Evolutionary conservation across 1,140 invertebrate genomes (phyloP).

Genomic region (Dendroctonus valens): DNA sequence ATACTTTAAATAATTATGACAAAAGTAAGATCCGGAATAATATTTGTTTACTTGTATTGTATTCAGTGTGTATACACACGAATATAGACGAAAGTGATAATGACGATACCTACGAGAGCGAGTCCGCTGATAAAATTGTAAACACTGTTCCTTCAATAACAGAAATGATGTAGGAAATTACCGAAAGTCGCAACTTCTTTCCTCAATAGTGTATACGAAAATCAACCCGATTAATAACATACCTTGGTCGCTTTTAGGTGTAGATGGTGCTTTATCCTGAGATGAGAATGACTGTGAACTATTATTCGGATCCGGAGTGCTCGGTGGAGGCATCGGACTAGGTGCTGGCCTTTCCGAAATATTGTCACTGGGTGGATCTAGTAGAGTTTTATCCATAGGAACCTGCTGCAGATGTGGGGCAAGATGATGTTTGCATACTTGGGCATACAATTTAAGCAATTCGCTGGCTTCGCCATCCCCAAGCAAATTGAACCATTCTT

Average conservation of each 20-base stretch:
- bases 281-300: conserved; percentile 23
- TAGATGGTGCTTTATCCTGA: conserved; percentile 52
- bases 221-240: conserved; percentile 16
- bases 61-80: too few relatives aligned
- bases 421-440: conserved; percentile 74
- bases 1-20: background rate
- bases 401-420: conserved; percentile 80
- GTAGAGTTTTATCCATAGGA: conserved; percentile 74
- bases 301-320: conserved; percentile 50
- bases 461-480: conserved; percentile 79
- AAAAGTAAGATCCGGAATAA: too few relatives aligned
- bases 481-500: conserved; percentile 88
- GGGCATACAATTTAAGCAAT: conserved; percentile 83
- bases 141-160: too few relatives aligned
- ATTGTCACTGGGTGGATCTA: conserved; percentile 61
- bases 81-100: too few relatives aligned
- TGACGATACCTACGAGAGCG: too few relatives aligned
- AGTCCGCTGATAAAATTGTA: too few relatives aligned
- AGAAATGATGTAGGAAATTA: too few relatives aligned
- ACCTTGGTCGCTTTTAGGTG: conserved; percentile 56
- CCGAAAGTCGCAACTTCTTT: too few relatives aligned
- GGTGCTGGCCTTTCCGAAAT: conserved; percentile 52
- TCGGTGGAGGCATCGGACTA: conserved; percentile 65
- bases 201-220: too few relatives aligned
- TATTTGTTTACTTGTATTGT: too few relatives aligned